Evolutionary conservation across 2,888 invertebrate species (phyloP), one percentile per base, ranked within the genome.

Genomic region (Ormyrus rosae): DNA sequence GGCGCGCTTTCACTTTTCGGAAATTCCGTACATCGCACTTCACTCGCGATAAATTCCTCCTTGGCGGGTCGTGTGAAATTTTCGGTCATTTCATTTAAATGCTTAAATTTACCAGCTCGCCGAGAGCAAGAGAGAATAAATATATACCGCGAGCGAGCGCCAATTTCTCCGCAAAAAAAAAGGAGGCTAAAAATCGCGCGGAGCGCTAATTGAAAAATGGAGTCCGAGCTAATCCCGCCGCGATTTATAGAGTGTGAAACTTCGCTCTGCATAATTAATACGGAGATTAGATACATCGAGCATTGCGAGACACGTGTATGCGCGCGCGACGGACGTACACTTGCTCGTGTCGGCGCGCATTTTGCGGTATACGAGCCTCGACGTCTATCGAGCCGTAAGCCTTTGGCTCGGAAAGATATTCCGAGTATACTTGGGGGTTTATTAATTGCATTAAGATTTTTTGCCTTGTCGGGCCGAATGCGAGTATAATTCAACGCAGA

Each of bases 231-330:
- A 68, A 68, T 68, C 67, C 9, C 19, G 6, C 11, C 53, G n/a
- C 53, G 51, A 68, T 68, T 70, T 70, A 70, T 58, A 58, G 58
- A 70, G 70, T 70, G 70, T 58, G 58, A 70, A 70, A 50, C 58
- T 48, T 46, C 13, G 7, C 34, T 34, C 45, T 46, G 46, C 8
- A 48, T 58, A 70, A 58, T 56, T 70, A 70, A 53, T 19, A 48
- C 46, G 46, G n/a, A 55, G 70, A 70, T 70, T 70, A 69, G 70
- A 50, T 70, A 19, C 19, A 70, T 70, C 48, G 70, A 70, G 70
- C 58, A 58, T 58, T 48, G 48, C 48, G 58, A 46, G 65, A 53
- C 2, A 34, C 3, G 34, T 34, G 34, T 4, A 4, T 4, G 34
- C 34, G 0, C 34, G 34, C 67, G 67, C 13, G 53, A 19, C 19